Evolutionary conservation across 2,113 vertebrate genomes (phyloP), one percentile per base, ranked within the genome.

Genomic region (Camarhynchus parvulus): DNA sequence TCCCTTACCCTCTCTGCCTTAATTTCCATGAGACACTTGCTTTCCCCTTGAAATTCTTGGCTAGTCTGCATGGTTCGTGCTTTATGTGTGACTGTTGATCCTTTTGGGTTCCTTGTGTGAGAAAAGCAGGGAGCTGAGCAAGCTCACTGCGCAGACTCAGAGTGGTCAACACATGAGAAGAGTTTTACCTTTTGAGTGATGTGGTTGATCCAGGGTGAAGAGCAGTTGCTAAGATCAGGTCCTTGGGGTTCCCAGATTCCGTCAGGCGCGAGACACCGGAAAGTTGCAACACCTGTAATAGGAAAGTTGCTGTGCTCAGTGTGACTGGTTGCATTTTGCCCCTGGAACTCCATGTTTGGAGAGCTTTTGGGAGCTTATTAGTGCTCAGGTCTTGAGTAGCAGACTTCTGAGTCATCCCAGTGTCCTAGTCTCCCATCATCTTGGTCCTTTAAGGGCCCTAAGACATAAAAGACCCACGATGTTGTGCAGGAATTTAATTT

Each of bases 151-250:
- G 2, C 5, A 76, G 42, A 21, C 21, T 42, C 2, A 2, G 28
- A 49, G 15, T 5, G 3, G 19, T 8, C 37, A 67, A n/a, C 24
- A 42, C 13, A 27, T 0, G 4, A 30, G 21, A 73, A 58, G 16
- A 9, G n/a, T 37, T 98, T 98, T 98, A 99, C 99, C 98, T 99
- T 99, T 91, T 99, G 99, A 87, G 98, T 98, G 95, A 99, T 99
- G 91, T 99, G 97, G 96, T 98, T 99, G 93, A 99, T 98, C 99
- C 99, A 99, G 23, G 98, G 98, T 77, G 99, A 99, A 84, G 99
- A 99, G 69, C 99, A 99, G 97, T 99, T 99, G 98, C 99, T 99
- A 52, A 99, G 98, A 94, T 99, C 99, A 14, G 99, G 99, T 80
- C 99, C 99, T 96, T 98, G 98, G 23, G 98, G 98, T 91, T 99